Evolutionary conservation across 2,888 invertebrate species (phyloP), one percentile per base, ranked within the genome.

Genomic region (Cabera pusaria): DNA sequence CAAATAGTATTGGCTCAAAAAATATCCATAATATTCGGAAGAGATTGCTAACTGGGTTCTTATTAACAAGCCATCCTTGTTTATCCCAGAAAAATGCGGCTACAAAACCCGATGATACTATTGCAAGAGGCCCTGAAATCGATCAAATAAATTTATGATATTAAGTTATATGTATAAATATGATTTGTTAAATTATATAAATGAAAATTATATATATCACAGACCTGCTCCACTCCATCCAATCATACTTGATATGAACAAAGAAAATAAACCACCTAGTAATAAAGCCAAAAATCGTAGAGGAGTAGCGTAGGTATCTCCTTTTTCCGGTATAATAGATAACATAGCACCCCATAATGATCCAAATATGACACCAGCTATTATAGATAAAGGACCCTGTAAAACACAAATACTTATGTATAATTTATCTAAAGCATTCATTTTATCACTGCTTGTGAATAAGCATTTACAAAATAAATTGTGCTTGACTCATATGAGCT

Each of bases 1-100:
- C 95, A 79, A 97, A 97, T 12, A 97, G 86, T 46, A 97, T 93
- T 0, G 97, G 97, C 72, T 97, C 96, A 74, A 96, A 95, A 45
- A 97, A 91, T 90, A 94, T 93, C 97, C 97, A 97, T 56, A 96
- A 88, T 25, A 95, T 92, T 62, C 94, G 93, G 59, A 96, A 95
- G 5, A 94, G 90, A 24, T 93, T 93, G 22, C 93, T 92, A 0
- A 96, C 93, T 3, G 94, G 93, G 62, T 95, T 94, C 53, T 93
- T 93, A 49, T 94, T 94, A 2, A 94, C 90, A 17, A 91, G 90
- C 94, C 94, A 94, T 10, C 94, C 94, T 67, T 93, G 92, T 54
- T 90, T 90, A 22, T 92, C 91, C 95, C 95, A 95, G 59, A 87
- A 91, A 58, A 87, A 91, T 22, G 93, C 90, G 19, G 94, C 93